Evolutionary conservation across 2,888 invertebrate genomes (phyloP).

Genomic region (Ptychoptera albimana): DNA sequence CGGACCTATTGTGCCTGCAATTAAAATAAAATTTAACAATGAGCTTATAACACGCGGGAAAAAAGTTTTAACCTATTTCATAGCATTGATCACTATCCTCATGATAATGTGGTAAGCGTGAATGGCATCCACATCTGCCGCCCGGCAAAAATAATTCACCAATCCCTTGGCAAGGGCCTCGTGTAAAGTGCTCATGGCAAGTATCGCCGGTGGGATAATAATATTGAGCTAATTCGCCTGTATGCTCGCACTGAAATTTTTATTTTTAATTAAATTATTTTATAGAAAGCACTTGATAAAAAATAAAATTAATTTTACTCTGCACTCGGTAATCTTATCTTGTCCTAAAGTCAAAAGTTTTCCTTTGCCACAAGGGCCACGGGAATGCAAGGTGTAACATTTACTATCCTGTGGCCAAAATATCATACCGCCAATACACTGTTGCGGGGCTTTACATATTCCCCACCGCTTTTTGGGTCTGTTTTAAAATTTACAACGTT

Average conservation of each 20-base stretch:
- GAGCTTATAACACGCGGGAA: not conserved
- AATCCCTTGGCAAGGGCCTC: slow-evolving; percentile 59
- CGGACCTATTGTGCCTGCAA: slow-evolving; percentile 53
- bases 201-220: slow-evolving; percentile 46
- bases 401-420: slow-evolving; percentile 64
- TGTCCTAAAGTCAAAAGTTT: slow-evolving; percentile 44
- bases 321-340: slow-evolving; percentile 49
- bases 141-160: slow-evolving; percentile 64
- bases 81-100: slow-evolving; percentile 51
- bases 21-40: not conserved
- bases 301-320: slow-evolving; percentile 25
- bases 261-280: not conserved
- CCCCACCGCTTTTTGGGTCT: slow-evolving; percentile 51
- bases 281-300: not conserved
- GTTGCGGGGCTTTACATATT: slow-evolving; percentile 47
- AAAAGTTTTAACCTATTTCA: slow-evolving; percentile 43
- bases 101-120: slow-evolving; percentile 58
- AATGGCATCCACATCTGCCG: slow-evolving; percentile 54
- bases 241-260: slow-evolving; percentile 34
- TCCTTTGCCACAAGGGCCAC: slow-evolving; percentile 64
- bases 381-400: slow-evolving; percentile 53
- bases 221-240: slow-evolving; percentile 35
- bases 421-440: slow-evolving; percentile 46
- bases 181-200: slow-evolving; percentile 66
- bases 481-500: slow-evolving; percentile 11